Evolutionary conservation across 2,888 invertebrate species (phyloP), one percentile per base, ranked within the genome.

Genomic region (Folsomia manolachei): DNA sequence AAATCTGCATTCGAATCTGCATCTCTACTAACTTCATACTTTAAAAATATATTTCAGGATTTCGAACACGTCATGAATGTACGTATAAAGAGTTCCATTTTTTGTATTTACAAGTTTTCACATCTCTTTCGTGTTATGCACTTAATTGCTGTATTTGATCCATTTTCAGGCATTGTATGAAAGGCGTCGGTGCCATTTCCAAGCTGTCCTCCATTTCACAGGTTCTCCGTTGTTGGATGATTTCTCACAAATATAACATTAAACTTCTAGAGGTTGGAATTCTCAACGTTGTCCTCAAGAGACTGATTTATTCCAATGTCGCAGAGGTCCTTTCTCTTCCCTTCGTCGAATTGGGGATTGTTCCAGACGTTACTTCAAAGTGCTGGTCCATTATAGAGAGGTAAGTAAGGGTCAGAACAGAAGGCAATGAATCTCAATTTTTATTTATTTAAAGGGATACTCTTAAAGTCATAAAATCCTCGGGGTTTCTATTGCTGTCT

Each of bases 371-470:
- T 4, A 39, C 39, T 39, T 39, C 39, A 14, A 63, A 63, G 11
- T 70, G 70, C 64, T 70, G 70, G 70, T 70, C 70, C 1, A 39
- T 70, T 18, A 70, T 70, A 18, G 70, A 70, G 52, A 27, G 69
- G 27, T n/a, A n/a, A n/a, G n/a, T n/a, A n/a, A n/a, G n/a, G n/a
- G n/a, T n/a, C n/a, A n/a, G n/a, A n/a, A n/a, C n/a, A n/a, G n/a
- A n/a, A n/a, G n/a, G n/a, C n/a, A n/a, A n/a, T n/a, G n/a, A n/a
- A n/a, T n/a, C n/a, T n/a, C n/a, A n/a, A n/a, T n/a, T n/a, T n/a
- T n/a, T n/a, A n/a, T n/a, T n/a, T n/a, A n/a, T n/a, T n/a, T n/a
- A n/a, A 39, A 39, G 14, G 14, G 52, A 63, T 4, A 63, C 70
- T 14, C 26, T 24, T n/a, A 27, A 62, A 19, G 23, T 53, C 23